Evolutionary conservation across 53 echinoderm and acorn worm genomes (phyloP).

Genomic region (Zoroaster sp.): DNA sequence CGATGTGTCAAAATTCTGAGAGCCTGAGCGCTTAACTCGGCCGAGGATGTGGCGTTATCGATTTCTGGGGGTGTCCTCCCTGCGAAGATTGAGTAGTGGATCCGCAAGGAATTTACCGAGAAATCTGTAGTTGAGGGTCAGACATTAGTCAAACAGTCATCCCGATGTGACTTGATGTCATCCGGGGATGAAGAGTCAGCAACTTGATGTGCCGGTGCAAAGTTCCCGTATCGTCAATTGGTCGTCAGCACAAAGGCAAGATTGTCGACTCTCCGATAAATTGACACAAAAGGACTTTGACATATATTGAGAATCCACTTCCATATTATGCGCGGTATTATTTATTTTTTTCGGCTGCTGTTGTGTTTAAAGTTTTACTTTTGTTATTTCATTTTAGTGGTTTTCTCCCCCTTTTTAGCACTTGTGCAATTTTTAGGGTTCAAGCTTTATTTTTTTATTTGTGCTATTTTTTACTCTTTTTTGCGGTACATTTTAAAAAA

Average conservation of each 20-base stretch:
- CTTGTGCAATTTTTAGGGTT: too few relatives aligned
- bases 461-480: too few relatives aligned
- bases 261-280: too few relatives aligned
- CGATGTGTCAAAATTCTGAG: conserved; percentile 39
- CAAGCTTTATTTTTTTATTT: too few relatives aligned
- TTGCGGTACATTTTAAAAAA: too few relatives aligned
- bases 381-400: too few relatives aligned
- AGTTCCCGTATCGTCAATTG: neutral
- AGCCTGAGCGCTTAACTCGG: conserved; percentile 32
- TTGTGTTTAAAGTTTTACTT: too few relatives aligned
- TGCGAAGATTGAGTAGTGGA: neutral
- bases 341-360: too few relatives aligned
- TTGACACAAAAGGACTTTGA: neutral
- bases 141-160: conserved; percentile 48
- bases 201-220: neutral
- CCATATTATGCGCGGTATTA: too few relatives aligned
- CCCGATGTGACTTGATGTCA: conserved; percentile 12
- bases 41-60: conserved; percentile 21
- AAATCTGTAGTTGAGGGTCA: neutral
- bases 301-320: too few relatives aligned
- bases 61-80: neutral
- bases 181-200: neutral
- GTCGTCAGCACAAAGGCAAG: neutral
- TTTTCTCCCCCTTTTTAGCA: too few relatives aligned
- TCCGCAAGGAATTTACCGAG: neutral